These are phyloP conservation scores for Miichthys miiuy DNA, from an alignment of 2,797 vertebrate species.

Conservation along the genomic window DNA sequence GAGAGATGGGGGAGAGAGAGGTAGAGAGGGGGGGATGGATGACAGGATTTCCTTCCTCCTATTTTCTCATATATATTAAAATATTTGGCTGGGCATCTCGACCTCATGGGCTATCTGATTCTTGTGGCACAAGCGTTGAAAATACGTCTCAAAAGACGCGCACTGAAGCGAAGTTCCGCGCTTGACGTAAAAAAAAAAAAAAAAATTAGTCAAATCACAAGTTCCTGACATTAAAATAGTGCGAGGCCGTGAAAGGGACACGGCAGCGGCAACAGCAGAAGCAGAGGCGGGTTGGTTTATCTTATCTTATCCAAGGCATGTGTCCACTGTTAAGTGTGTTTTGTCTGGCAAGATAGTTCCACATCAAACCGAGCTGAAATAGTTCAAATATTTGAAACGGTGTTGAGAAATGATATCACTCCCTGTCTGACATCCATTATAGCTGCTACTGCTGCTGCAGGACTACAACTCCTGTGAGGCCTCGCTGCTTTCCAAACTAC, in stretches of 20 bases:
- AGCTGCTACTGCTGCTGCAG: conserved; percentile 31
- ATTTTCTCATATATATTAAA: conserved; percentile 62
- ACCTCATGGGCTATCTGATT: conserved; percentile 65
- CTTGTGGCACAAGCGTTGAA: conserved; percentile 57
- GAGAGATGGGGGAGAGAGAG: background rate
- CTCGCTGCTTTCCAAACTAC: conserved; percentile 12
- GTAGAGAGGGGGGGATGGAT: background rate
- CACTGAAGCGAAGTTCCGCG: background rate
- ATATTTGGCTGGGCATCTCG: conserved; percentile 47
- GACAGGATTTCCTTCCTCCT: conserved; percentile 22
- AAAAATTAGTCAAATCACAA: conserved; percentile 11
- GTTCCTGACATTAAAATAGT: background rate
- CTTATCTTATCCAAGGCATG: conserved; percentile 60
- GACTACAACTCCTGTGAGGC: conserved; percentile 30
- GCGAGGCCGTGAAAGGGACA: background rate
- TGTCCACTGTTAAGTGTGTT: conserved; percentile 63
- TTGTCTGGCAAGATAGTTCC: conserved; percentile 48
- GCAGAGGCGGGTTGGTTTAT: conserved; percentile 28
- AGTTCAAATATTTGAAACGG: conserved; percentile 66
- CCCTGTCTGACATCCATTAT: conserved; percentile 46
- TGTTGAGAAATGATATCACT: conserved; percentile 62
- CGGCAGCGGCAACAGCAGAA: background rate
- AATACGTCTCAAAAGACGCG: conserved; percentile 47
- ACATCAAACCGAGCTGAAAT: conserved; percentile 57
- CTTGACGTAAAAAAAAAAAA: background rate